Evolutionary conservation across 2,888 invertebrate genomes (phyloP), one percentile per base, ranked within the genome.

Genomic region (Cynaeus angustus): DNA sequence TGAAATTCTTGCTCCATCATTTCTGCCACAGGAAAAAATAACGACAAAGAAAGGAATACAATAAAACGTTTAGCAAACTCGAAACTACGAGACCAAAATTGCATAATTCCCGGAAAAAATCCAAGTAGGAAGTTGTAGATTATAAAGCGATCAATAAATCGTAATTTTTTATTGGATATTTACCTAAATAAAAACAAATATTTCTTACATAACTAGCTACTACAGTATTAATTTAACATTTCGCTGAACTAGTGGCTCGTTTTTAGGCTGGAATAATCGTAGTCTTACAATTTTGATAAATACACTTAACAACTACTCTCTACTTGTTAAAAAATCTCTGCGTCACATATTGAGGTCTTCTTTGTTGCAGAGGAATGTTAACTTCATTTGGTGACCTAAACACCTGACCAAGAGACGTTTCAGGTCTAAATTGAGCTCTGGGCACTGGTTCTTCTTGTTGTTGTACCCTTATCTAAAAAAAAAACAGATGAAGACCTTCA

Each of bases 341-440:
- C 21, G 62, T 48, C 8, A 48, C 16, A 83, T 78, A 86, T 82
- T 88, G 86, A 10, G 94, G 94, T 78, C 95, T 89, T 81, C 95
- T 89, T 82, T 95, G 94, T 70, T 91, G 92, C 56, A 95, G 87
- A 2, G 95, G 94, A 77, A 95, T 95, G 83, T 95, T 95, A 55
- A 95, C 94, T 82, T 94, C 94, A 83, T 95, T 95, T 2, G 95
- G 94, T 41, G 94, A 91, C 78, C 94, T 90, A 85, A 93, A 95
- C 48, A 94, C 94, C 81, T 94, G 94, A 73, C 89, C 89, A 28
- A 87, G 83, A 28, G 85, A 84, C 50, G 86, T 85, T 71, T 87
- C 87, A 73, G 87, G 87, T 80, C 77, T 83, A 78, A 78, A 83
- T 79, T 86, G 81, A 28, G 85, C 84, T 13, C 83, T 80, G 72